These are phyloP conservation scores for Argentina silus DNA, from an alignment of 2,797 vertebrate genomes.

Conservation along the genomic window DNA sequence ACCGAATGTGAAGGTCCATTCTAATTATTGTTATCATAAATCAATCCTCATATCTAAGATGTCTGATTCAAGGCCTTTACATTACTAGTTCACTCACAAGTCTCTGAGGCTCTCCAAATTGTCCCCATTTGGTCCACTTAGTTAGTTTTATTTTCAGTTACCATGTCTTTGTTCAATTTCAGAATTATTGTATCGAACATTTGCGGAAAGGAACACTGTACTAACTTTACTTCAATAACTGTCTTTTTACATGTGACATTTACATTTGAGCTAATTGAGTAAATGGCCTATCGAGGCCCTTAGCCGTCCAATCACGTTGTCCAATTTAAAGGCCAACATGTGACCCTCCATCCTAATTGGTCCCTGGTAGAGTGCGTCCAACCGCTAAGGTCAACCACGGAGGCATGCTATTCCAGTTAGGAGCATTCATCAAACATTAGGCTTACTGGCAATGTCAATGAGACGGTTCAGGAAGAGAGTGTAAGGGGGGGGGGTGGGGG, in stretches of 20 bases:
- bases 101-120: too few relatives aligned
- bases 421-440: constrained; percentile 12
- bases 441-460: background rate
- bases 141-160: too few relatives aligned
- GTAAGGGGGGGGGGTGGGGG: background rate
- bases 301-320: constrained; percentile 38
- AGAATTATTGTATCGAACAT: too few relatives aligned
- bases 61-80: too few relatives aligned
- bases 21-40: too few relatives aligned
- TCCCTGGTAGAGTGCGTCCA: constrained; percentile 13
- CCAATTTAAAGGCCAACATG: constrained; percentile 48
- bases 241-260: background rate
- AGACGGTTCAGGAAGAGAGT: background rate
- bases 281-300: constrained; percentile 39
- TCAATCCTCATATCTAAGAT: too few relatives aligned
- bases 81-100: too few relatives aligned
- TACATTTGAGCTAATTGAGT: constrained; percentile 52
- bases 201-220: too few relatives aligned
- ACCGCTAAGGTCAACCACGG: constrained; percentile 27
- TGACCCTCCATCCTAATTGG: constrained; percentile 39
- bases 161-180: too few relatives aligned
- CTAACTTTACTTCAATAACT: too few relatives aligned
- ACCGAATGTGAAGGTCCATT: too few relatives aligned
- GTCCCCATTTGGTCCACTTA: too few relatives aligned
- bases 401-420: constrained; percentile 12